Base-by-base conservation (phyloP, 2,888 invertebrate species). In the Melieria crassipennis region DNA sequence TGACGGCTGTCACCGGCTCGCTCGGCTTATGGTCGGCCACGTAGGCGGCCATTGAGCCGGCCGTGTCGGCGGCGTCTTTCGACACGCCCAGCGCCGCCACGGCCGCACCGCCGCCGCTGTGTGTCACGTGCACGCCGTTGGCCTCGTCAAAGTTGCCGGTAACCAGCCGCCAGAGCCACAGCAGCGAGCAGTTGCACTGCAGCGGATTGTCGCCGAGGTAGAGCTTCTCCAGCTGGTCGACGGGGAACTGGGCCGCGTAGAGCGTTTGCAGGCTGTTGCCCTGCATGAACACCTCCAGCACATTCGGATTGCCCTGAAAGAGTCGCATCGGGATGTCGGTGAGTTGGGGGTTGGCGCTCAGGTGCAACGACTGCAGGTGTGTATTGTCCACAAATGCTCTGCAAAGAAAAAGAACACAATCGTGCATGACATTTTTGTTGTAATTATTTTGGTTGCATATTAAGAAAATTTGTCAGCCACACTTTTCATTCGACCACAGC, bases 341-440 rank as follows among this genome's bases (percentile, higher is more conserved):
- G 66, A 96, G 89, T 79, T 90, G 90, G 10, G 92, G 89, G 85
- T 95, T 95, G 82, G 92, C 92, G 84, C 94, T 93, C 88, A 95
- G 88, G 85, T 92, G 91, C 78, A 95, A 90, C 75, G 90, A 90
- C 83, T 95, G 93, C 77, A 95, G 88, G 82, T 94, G 92, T 48
- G 94, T 93, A 85, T 95, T 95, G 87, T 95, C 94, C 73, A 93
- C 93, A 84, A 95, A 94, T 67, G 94, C 93, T 85, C 94, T 89
- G 76, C 2, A 82, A 81, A 16, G 30, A 4, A 16, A 45, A 5
- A 56, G 7, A 30, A 65, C 5, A 30, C 30, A 30, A 30, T 30
- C 30, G 30, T 30, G 3, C 30, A 30, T 30, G 30, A 30, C 30
- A 30, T 30, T 30, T 30, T 30, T 2, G 30, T 30, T 30, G 1